Evolutionary conservation across 2,888 invertebrate species (phyloP).

Genomic region (Gisinianus flammeolus): DNA sequence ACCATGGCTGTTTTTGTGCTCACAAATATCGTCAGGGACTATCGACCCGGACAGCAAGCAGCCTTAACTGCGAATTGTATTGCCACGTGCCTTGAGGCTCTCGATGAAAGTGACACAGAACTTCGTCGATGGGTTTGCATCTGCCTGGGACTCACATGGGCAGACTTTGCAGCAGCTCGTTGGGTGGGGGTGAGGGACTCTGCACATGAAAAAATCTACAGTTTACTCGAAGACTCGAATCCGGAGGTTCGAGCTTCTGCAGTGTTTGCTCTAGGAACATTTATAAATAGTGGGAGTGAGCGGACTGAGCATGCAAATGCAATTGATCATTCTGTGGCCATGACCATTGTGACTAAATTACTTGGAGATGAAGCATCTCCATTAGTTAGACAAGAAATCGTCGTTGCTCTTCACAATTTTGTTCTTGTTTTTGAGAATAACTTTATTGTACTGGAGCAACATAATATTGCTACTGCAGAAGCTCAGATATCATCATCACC

Average conservation of each 20-base stretch:
- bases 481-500: conserved; percentile 47
- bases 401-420: conserved; percentile 85
- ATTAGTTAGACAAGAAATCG: conserved; percentile 84
- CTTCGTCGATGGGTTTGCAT: conserved; percentile 89
- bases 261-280: conserved; percentile 93
- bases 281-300: conserved; percentile 81
- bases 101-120: conserved; percentile 54
- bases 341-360: conserved; percentile 79
- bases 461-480: conserved; percentile 46
- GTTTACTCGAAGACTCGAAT: conserved; percentile 76
- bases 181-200: conserved; percentile 96
- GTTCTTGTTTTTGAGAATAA: conserved; percentile 85
- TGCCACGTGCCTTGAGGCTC: conserved; percentile 81
- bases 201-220: conserved; percentile 94
- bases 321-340: conserved; percentile 90
- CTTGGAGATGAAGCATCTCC: conserved; percentile 80
- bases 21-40: conserved; percentile 89
- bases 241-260: conserved; percentile 94
- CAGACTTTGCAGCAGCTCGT: conserved; percentile 82
- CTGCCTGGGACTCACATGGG: conserved; percentile 89
- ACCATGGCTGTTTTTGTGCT: conserved; percentile 95
- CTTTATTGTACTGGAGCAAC: conserved; percentile 73
- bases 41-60: conserved; percentile 86
- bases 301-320: conserved; percentile 92
- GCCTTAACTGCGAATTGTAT: conserved; percentile 88